These are phyloP conservation scores for Acanthosepion esculentum DNA, from an alignment of 2,888 invertebrate genomes.

Conservation along the genomic window DNA sequence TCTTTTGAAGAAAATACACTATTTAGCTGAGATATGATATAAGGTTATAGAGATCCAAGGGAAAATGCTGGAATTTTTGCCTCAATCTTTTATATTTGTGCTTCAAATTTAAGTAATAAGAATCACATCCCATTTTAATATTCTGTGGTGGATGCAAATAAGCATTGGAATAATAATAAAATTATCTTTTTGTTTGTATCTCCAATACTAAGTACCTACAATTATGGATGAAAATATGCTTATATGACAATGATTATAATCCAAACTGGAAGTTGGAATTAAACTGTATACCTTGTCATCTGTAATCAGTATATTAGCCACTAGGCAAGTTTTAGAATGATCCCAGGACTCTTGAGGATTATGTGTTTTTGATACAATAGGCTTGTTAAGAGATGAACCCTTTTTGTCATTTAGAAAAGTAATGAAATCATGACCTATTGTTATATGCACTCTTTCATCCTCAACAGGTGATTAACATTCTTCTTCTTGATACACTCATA, in stretches of 20 bases:
- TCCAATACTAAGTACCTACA: too few relatives aligned
- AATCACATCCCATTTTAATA: too few relatives aligned
- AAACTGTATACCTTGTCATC: background rate
- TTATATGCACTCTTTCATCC: background rate
- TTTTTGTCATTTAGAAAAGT: background rate
- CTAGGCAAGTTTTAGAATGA: background rate
- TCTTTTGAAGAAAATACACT: too few relatives aligned
- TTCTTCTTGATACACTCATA: background rate
- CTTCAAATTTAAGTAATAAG: too few relatives aligned
- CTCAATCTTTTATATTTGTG: too few relatives aligned
- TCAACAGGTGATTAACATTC: background rate
- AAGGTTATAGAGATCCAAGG: too few relatives aligned
- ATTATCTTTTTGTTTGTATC: too few relatives aligned
- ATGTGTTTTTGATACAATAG: background rate
- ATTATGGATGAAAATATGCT: too few relatives aligned
- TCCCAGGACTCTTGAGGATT: background rate
- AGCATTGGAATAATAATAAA: too few relatives aligned
- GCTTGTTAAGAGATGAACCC: conserved; percentile 8
- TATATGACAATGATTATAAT: background rate
- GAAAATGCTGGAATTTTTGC: too few relatives aligned
- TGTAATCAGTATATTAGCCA: background rate
- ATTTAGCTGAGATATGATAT: too few relatives aligned
- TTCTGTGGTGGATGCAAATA: too few relatives aligned
- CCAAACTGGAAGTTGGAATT: background rate
- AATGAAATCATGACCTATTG: background rate